A percentile compares a stretch with the other conserved stretches of the same genome.
phyloP scores from a whole-genome alignment of 2,888 invertebrate genomes.

The Eristalis intricaria region DNA sequence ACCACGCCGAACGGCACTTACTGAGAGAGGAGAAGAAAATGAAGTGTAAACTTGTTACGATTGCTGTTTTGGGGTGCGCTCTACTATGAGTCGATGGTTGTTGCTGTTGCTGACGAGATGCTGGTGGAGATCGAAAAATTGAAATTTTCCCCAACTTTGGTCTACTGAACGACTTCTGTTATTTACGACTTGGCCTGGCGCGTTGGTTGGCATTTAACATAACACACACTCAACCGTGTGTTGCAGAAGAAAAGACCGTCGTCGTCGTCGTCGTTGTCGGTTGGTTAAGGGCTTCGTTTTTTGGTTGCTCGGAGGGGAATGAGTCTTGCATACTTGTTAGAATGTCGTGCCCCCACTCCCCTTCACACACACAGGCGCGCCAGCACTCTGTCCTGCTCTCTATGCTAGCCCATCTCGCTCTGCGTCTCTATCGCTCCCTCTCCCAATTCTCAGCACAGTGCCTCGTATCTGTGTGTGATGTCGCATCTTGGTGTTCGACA shows the following conservation, averaged over 20 bases:
- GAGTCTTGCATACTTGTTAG: constrained; percentile 47
- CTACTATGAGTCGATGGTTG: constrained; percentile 10
- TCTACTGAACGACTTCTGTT: constrained; percentile 69
- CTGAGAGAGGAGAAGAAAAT: neutral
- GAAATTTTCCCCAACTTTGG: constrained; percentile 66
- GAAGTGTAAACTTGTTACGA: constrained; percentile 43
- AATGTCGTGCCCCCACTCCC: constrained; percentile 19
- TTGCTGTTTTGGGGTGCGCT: constrained; percentile 30
- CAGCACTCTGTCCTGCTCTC: neutral
- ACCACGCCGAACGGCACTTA: neutral
- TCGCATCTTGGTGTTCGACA: neutral
- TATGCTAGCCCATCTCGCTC: too few species aligned
- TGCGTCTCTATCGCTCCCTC: neutral
- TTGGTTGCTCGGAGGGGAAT: constrained; percentile 31
- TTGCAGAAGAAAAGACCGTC: constrained; percentile 9
- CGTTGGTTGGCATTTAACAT: constrained; percentile 53
- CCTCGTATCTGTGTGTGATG: constrained; percentile 13
- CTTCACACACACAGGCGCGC: neutral
- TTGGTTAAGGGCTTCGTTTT: constrained; percentile 32
- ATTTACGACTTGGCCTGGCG: constrained; percentile 31
- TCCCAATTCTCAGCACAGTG: neutral
- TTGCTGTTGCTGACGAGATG: constrained; percentile 9
- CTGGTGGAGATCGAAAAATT: constrained; percentile 38
- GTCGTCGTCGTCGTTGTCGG: too few species aligned
- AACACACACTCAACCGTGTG: constrained; percentile 38